A percentile compares a stretch with the other conserved stretches of the same genome.
These are phyloP conservation scores for Amphibalanus amphitrite DNA, from an alignment of 1,140 invertebrate species.

Conservation along the genomic window DNA sequence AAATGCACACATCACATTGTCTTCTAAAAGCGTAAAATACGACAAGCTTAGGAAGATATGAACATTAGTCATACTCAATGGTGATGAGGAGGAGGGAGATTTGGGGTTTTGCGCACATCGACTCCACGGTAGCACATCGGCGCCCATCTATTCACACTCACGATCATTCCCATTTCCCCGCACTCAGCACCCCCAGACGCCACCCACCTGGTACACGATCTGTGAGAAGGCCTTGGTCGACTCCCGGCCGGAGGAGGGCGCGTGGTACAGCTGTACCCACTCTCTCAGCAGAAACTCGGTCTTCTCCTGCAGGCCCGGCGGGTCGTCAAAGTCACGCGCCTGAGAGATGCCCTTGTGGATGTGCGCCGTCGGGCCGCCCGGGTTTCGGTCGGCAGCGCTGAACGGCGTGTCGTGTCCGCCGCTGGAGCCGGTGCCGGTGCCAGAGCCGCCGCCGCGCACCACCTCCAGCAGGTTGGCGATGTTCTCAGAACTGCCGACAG, in stretches of 20 bases:
- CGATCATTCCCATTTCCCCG: too few species aligned
- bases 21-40: too few species aligned
- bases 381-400: constrained; percentile 28
- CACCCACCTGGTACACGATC: constrained; percentile 58
- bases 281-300: constrained; percentile 84
- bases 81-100: too few species aligned
- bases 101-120: too few species aligned
- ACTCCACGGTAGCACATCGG: too few species aligned
- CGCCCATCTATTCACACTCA: too few species aligned
- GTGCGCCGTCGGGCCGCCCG: constrained; percentile 57
- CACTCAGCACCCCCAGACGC: constrained; percentile 6
- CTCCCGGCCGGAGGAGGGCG: constrained; percentile 56
- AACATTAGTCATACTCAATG: too few species aligned
- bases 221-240: constrained; percentile 82
- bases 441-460: constrained; percentile 21
- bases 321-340: constrained; percentile 80
- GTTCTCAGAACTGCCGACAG: constrained; percentile 14
- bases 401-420: constrained; percentile 27
- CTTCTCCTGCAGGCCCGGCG: constrained; percentile 82
- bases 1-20: too few species aligned
- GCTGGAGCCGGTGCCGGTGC: background rate
- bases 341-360: constrained; percentile 78
- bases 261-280: constrained; percentile 84
- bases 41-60: too few species aligned
- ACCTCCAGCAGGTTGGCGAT: constrained; percentile 19